Base-by-base conservation (phyloP, 2,113 vertebrate species). In the Paratilapia polleni region DNA sequence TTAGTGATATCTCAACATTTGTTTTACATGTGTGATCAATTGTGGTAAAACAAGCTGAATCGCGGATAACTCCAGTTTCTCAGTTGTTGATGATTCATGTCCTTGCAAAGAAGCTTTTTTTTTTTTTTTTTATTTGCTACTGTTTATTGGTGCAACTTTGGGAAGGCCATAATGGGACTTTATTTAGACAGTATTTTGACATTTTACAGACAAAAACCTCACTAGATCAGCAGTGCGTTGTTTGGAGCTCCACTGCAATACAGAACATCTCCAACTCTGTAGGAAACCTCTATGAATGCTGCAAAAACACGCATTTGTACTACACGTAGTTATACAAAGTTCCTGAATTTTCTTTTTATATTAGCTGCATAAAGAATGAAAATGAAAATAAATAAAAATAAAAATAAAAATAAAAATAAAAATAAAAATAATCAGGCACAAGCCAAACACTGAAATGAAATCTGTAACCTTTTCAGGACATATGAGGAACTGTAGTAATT, bases 401-500 rank as follows among this genome's bases (percentile, higher is more conserved):
- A 59, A 78, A 86, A 83, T 28, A n/a, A n/a, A n/a, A n/a, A n/a
- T n/a, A 36, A 85, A 6, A 3, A 34, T 1, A 2, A 9, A 59
- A 14, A 84, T 6, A 43, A 57, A 19, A 83, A 64, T 77, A 66
- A 61, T 58, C 49, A 86, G 83, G 75, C 8, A 38, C 62, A 60
- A 36, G 13, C 15, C 20, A 82, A 79, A 77, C 3, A 49, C 17
- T 61, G 56, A 59, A 31, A 36, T 82, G 47, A 89, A 83, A 78
- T 77, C 59, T 85, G 66, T 70, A 87, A 90, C 87, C 87, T 90
- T 89, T 88, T 84, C 24, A 86, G 81, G 77, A 87, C 85, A 86
- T 80, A 74, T 82, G 83, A 89, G 77, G 83, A 78, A 78, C 77
- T 59, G 79, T 85, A 59, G 41, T 90, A 78, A 87, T 82, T 83